These are phyloP conservation scores for Drosophila littoralis DNA, from an alignment of 1,140 invertebrate genomes.

Conservation along the genomic window DNA sequence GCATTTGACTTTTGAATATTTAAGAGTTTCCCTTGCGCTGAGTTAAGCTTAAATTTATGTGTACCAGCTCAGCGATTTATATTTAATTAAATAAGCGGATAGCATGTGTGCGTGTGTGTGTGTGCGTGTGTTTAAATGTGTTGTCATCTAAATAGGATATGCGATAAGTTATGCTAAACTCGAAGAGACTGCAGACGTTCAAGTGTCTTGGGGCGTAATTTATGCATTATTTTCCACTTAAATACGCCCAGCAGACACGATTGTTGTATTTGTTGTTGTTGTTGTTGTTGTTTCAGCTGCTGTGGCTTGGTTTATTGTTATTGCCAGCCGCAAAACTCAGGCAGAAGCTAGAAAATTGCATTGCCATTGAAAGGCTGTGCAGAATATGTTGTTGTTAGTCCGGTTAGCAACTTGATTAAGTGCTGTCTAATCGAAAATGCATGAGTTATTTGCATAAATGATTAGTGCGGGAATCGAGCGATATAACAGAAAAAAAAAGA, in stretches of 20 bases:
- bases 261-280: slow-evolving; percentile 14
- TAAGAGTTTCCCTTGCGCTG: background rate
- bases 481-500: slow-evolving; percentile 7
- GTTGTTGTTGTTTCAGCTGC: slow-evolving; percentile 6
- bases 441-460: slow-evolving; percentile 69
- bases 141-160: slow-evolving; percentile 69
- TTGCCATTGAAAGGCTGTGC: slow-evolving; percentile 14
- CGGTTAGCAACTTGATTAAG: slow-evolving; percentile 52
- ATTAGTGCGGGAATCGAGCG: slow-evolving; percentile 31
- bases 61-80: slow-evolving; percentile 66
- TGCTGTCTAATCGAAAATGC: slow-evolving; percentile 67
- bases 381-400: slow-evolving; percentile 9
- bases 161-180: slow-evolving; percentile 70
- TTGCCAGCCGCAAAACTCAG: slow-evolving; percentile 31
- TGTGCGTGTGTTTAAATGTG: slow-evolving; percentile 34
- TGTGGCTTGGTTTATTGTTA: slow-evolving; percentile 39
- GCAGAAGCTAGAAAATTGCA: slow-evolving; percentile 29
- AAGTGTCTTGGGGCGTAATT: slow-evolving; percentile 65
- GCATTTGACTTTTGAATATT: slow-evolving; percentile 12
- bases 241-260: slow-evolving; percentile 23
- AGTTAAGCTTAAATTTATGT: slow-evolving; percentile 68
- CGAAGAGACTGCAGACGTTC: slow-evolving; percentile 23
- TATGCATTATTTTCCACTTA: slow-evolving; percentile 75
- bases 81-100: slow-evolving; percentile 73
- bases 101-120: slow-evolving; percentile 14